Conservation (phyloP, 2,888 invertebrate genomes). For the Tetragnatha montana region DNA sequence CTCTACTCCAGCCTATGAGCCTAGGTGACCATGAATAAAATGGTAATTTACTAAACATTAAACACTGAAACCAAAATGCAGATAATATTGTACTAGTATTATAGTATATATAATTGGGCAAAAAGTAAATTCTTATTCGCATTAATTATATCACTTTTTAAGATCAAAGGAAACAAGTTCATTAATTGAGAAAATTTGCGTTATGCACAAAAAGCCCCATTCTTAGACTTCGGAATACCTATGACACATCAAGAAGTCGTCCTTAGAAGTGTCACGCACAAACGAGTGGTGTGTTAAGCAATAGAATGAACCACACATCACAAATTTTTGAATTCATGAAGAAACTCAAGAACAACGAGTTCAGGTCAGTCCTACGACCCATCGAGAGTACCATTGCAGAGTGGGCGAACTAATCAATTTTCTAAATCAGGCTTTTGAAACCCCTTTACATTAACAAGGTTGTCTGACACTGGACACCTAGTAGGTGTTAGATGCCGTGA, state of each 20-base stretch:
- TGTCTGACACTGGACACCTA: neutral
- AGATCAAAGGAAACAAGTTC: too few species aligned
- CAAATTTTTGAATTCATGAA: neutral
- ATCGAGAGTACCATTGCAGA: neutral
- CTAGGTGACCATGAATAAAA: too few species aligned
- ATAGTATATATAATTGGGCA: too few species aligned
- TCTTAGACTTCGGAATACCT: neutral
- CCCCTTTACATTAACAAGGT: neutral
- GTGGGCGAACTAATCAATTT: conserved; percentile 30
- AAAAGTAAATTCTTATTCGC: too few species aligned
- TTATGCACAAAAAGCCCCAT: too few species aligned
- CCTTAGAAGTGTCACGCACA: neutral
- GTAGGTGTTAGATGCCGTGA: conserved; percentile 23
- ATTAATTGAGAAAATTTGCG: too few species aligned
- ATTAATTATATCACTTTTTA: too few species aligned
- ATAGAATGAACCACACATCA: neutral
- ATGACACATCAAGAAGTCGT: neutral
- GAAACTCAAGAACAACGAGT: conserved; percentile 1
- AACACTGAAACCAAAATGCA: too few species aligned
- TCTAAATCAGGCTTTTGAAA: conserved; percentile 5
- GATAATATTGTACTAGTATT: too few species aligned
- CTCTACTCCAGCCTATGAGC: too few species aligned
- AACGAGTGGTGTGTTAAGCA: neutral
- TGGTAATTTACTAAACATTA: too few species aligned
- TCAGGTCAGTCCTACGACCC: neutral